These are phyloP conservation scores for Tethya wilhelma DNA, from an alignment of 37 sponge, comb jelly and placozoan genomes.

Conservation along the genomic window DNA sequence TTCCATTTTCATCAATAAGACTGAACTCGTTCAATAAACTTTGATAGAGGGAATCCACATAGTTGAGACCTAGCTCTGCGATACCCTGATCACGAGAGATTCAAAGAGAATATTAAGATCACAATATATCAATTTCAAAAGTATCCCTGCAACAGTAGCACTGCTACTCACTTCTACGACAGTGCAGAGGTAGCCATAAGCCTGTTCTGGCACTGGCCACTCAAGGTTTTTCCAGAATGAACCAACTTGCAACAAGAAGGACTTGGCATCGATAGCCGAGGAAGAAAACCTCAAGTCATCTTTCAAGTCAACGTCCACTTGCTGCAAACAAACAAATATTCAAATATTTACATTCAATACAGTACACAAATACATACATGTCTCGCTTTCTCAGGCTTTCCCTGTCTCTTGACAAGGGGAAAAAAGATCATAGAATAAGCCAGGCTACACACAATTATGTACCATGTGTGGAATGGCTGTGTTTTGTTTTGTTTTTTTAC, in stretches of 20 bases:
- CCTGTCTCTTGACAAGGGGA: no score
- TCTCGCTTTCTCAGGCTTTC: no score
- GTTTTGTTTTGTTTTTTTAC: no score
- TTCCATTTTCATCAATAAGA: slow-evolving; percentile 25
- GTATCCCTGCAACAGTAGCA: no score
- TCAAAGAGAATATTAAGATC: no score
- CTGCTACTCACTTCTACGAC: slow-evolving; percentile 2
- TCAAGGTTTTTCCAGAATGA: slow-evolving; percentile 44
- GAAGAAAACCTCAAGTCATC: slow-evolving; percentile 47
- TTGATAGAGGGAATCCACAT: slow-evolving; percentile 35
- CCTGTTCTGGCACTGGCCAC: slow-evolving; percentile 48
- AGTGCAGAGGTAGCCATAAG: slow-evolving; percentile 24
- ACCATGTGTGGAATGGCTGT: no score
- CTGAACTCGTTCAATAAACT: background rate
- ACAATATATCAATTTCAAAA: no score
- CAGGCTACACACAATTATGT: no score
- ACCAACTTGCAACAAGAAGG: slow-evolving; percentile 39
- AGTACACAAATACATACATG: background rate
- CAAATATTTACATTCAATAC: background rate
- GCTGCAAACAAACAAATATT: background rate
- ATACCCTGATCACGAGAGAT: slow-evolving; percentile 13
- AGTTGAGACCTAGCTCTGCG: slow-evolving; percentile 18
- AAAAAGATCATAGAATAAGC: no score
- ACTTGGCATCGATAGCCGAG: slow-evolving; percentile 51
- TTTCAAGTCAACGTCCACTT: background rate